Evolutionary conservation across 1,140 invertebrate genomes (phyloP).

Genomic region (Lepidurus apus): DNA sequence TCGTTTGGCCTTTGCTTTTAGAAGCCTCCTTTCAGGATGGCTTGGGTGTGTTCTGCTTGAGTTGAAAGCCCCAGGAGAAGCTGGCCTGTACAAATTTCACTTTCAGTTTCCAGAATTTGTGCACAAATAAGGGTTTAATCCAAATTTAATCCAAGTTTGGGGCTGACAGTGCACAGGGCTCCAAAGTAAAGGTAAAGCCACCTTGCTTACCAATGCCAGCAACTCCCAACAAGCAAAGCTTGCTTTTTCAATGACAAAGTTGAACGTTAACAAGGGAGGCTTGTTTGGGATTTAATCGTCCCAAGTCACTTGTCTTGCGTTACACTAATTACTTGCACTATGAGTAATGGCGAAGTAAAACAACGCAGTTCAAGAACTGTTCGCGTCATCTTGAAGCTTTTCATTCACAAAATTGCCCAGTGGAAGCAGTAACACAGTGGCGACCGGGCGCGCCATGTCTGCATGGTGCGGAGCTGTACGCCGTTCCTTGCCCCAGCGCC

Average conservation of each 20-base stretch:
- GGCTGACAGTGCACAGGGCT: neutral
- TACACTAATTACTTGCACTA: conserved; percentile 15
- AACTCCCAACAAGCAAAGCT: conserved; percentile 6
- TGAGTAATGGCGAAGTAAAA: neutral
- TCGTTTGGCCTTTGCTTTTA: too few species aligned
- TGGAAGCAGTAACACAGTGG: conserved; percentile 9
- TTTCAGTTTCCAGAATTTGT: neutral
- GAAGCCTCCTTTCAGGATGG: too few species aligned
- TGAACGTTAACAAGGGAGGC: neutral
- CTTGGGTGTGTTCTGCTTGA: neutral
- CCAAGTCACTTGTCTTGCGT: neutral
- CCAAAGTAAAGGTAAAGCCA: neutral
- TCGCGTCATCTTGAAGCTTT: conserved; percentile 15
- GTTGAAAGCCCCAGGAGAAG: neutral
- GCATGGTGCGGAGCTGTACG: conserved; percentile 5
- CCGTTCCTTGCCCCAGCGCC: neutral
- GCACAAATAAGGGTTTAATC: neutral
- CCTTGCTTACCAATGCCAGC: conserved; percentile 12
- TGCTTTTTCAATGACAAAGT: neutral
- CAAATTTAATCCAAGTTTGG: neutral
- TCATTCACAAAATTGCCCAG: conserved; percentile 19
- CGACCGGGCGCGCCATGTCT: conserved; percentile 19
- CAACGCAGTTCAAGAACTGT: conserved; percentile 18
- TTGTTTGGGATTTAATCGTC: neutral
- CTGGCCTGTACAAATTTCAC: neutral